Base-by-base conservation (phyloP, 2,797 vertebrate genomes). In the Miichthys miiuy region DNA sequence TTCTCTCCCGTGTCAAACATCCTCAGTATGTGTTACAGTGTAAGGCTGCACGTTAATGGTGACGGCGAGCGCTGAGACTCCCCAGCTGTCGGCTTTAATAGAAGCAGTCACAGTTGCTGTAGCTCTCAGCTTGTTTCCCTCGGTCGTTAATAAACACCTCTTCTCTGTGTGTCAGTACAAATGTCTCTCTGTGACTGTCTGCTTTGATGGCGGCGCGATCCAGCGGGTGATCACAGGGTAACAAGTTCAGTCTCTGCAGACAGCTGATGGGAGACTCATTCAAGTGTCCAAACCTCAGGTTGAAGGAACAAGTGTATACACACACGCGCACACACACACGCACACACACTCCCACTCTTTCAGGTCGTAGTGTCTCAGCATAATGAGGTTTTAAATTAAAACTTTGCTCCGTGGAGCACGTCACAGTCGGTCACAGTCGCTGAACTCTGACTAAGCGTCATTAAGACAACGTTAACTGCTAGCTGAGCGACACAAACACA, bases 31-130 rank as follows among this genome's bases (percentile, higher is more conserved):
- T 55, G 81, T 73, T 38, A 17, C 68, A 54, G 76, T 48, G 38
- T 57, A 2, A 13, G 23, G 14, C 44, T 60, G 68, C 13, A 44
- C 18, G 50, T 86, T 57, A 47, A 44, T 56, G 75, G 57, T 41
- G 51, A 71, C 66, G 23, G 79, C 58, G 25, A 42, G 72, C 5
- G 57, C 52, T 77, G 86, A 88, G 52, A 48, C 48, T 25, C 18
- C 44, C 18, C 85, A 91, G 88, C 87, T 88, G 89, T 16, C 34
- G 41, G 21, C 65, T 41, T 54, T 21, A 55, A 56, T 34, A 65
- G 72, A 38, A 48, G 38, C 74, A 20, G 68, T 73, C 66, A 41
- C 81, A 80, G 83, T 7, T 67, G 61, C 75, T 21, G 67, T 65
- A 42, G 70, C 71, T 57, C 62, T 25, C 69, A 46, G 66, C 68